Conservation (phyloP, 2,797 vertebrate genomes). For the Syngnathus rostellatus region DNA sequence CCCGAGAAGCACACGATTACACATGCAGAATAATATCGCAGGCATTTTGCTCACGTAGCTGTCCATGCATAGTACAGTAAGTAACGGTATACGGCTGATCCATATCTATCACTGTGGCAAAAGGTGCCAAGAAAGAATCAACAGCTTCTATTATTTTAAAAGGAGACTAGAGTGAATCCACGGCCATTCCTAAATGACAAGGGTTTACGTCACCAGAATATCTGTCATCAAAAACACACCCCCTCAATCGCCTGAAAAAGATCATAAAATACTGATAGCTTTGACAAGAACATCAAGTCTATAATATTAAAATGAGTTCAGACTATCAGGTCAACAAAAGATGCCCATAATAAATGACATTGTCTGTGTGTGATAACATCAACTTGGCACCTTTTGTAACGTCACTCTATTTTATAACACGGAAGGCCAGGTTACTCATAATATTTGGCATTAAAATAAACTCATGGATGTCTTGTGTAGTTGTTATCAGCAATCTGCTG, state of each 20-base stretch:
- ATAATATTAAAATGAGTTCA: background rate
- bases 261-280: constrained; percentile 35
- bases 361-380: constrained; percentile 21
- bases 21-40: background rate
- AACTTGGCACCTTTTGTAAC: constrained; percentile 7
- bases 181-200: background rate
- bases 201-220: background rate
- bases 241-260: constrained; percentile 1
- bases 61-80: background rate
- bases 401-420: constrained; percentile 23
- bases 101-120: background rate
- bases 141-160: background rate
- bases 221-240: background rate
- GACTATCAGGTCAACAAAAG: background rate
- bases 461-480: constrained; percentile 38
- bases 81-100: background rate
- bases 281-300: constrained; percentile 22
- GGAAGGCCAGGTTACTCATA: constrained; percentile 39
- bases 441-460: constrained; percentile 62
- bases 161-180: background rate
- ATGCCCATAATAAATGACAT: background rate
- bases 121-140: background rate
- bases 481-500: constrained; percentile 32
- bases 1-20: background rate
- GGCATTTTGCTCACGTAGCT: background rate